Percentiles rank a stretch among this genome's conserved stretches.
phyloP scores from a whole-genome alignment of 2,113 vertebrate genomes.

The Brienomyrus brachyistius region DNA sequence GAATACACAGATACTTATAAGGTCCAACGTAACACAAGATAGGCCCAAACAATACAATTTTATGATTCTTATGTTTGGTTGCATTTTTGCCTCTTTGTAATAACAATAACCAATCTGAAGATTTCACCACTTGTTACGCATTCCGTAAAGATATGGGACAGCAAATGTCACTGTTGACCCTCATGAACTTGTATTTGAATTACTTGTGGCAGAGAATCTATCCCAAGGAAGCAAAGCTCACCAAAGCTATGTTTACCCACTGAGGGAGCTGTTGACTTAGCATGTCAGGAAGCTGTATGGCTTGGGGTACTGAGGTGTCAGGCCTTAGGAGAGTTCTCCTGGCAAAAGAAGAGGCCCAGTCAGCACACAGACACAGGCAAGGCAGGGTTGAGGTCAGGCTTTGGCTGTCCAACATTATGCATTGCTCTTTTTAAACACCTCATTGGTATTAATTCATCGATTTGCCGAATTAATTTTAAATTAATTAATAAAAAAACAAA shows the following conservation, averaged over 20 bases:
- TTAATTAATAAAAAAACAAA: too few relatives aligned
- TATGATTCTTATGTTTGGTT: not conserved
- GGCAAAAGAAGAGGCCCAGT: conserved; percentile 13
- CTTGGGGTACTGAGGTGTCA: conserved; percentile 21
- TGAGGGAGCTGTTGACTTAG: conserved; percentile 33
- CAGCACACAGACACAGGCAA: conserved; percentile 2
- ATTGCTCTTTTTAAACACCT: not conserved
- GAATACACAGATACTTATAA: not conserved
- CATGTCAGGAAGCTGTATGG: not conserved
- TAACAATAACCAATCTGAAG: not conserved
- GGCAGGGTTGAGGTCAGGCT: not conserved
- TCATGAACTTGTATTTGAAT: not conserved
- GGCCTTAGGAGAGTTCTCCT: not conserved
- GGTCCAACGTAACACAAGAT: not conserved
- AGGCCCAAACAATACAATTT: not conserved
- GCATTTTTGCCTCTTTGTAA: not conserved
- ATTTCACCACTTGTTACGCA: not conserved
- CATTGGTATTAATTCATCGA: not conserved
- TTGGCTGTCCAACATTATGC: not conserved
- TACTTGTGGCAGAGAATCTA: conserved; percentile 21
- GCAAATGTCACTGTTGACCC: conserved; percentile 1
- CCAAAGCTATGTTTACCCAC: conserved; percentile 21
- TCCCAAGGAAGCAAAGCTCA: not conserved
- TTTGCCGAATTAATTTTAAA: not conserved
- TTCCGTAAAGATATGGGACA: not conserved